Conservation (phyloP, 2,113 vertebrate species). For the Cettia cetti region DNA sequence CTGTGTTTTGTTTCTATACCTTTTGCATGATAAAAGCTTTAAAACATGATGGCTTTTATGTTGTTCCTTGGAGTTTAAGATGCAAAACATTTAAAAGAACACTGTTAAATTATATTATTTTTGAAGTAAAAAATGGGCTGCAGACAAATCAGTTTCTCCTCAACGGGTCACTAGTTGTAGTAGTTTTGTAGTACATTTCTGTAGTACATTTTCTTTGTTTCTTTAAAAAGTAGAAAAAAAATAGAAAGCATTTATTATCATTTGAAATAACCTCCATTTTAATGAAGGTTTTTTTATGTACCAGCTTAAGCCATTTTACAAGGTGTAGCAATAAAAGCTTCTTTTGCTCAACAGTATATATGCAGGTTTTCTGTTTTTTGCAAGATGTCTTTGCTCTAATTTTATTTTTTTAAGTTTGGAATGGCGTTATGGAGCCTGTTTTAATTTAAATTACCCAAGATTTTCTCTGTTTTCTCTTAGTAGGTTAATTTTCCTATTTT, state of each 20-base stretch:
- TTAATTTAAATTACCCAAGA: neutral
- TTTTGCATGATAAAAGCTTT: constrained; percentile 68
- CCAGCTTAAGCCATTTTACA: neutral
- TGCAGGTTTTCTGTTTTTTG: neutral
- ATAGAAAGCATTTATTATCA: neutral
- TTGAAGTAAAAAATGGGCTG: neutral
- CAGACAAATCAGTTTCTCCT: neutral
- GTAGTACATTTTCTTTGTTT: neutral
- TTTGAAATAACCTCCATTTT: neutral
- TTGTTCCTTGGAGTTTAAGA: constrained; percentile 26
- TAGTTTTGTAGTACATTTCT: too few relatives aligned
- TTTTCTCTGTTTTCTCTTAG: neutral
- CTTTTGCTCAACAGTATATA: neutral
- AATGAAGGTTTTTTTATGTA: neutral
- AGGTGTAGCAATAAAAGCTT: neutral
- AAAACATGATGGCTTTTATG: constrained; percentile 36
- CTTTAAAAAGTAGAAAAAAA: neutral
- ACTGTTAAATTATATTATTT: neutral
- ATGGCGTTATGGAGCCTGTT: neutral
- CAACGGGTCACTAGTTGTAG: neutral
- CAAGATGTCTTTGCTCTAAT: neutral
- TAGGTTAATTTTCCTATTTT: neutral
- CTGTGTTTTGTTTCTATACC: constrained; percentile 79
- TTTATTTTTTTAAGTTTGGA: neutral
- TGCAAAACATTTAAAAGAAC: neutral